These are phyloP conservation scores for Melanargia galathea DNA, from an alignment of 2,888 invertebrate species.

Conservation along the genomic window DNA sequence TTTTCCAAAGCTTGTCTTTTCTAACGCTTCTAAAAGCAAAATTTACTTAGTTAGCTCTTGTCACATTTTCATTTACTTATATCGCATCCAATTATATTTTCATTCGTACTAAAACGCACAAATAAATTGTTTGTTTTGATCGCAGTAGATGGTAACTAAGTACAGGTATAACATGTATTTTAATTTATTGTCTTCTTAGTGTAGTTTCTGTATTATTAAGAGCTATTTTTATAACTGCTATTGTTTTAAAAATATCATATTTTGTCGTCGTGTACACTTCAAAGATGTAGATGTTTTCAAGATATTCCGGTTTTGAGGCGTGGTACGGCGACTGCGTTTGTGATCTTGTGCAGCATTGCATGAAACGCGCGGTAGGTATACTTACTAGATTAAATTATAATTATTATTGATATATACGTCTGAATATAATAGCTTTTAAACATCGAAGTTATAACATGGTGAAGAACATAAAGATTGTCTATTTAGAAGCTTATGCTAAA, in stretches of 20 bases:
- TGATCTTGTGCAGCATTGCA: conserved; percentile 2
- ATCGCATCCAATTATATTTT: not conserved
- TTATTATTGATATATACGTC: too few relatives aligned
- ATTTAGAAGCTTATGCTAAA: too few relatives aligned
- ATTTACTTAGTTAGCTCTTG: too few relatives aligned
- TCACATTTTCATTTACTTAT: too few relatives aligned
- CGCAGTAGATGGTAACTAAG: not conserved
- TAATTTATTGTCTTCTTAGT: not conserved
- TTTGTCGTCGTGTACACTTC: not conserved
- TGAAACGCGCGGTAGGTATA: too few relatives aligned
- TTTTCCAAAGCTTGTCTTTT: too few relatives aligned
- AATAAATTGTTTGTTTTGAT: not conserved
- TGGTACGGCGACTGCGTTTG: not conserved
- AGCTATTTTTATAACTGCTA: conserved; percentile 13
- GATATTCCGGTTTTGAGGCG: conserved; percentile 20
- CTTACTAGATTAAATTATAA: too few relatives aligned
- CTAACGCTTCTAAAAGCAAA: too few relatives aligned
- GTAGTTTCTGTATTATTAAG: not conserved
- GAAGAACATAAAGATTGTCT: too few relatives aligned
- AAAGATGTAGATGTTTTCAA: conserved; percentile 13
- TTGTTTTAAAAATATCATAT: conserved; percentile 6
- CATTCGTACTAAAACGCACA: not conserved
- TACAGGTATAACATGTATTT: not conserved
- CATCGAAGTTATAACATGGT: too few relatives aligned
- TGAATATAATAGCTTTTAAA: too few relatives aligned